These are phyloP conservation scores for Carcina quercana DNA, from an alignment of 2,888 invertebrate genomes.

Conservation along the genomic window DNA sequence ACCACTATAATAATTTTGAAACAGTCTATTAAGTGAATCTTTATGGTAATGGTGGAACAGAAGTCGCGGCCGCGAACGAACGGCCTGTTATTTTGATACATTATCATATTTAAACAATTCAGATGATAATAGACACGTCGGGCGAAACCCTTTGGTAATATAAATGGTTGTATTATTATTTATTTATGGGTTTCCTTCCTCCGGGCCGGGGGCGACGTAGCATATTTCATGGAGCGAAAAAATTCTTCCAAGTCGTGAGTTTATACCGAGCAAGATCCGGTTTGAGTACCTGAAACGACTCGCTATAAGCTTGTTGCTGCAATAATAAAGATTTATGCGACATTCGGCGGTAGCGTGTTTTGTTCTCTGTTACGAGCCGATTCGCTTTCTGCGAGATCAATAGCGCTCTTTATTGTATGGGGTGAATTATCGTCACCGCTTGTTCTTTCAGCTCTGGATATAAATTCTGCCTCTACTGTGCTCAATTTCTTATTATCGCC, in stretches of 20 bases:
- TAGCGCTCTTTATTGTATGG: constrained; percentile 66
- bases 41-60: constrained; percentile 70
- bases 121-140: constrained; percentile 74
- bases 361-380: constrained; percentile 69
- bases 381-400: constrained; percentile 70
- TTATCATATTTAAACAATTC: constrained; percentile 75
- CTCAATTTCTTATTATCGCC: constrained; percentile 60
- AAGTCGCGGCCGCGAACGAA: constrained; percentile 64
- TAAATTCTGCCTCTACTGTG: constrained; percentile 46
- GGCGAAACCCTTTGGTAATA: constrained; percentile 73
- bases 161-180: constrained; percentile 75
- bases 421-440: constrained; percentile 62
- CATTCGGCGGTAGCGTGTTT: constrained; percentile 72
- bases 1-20: constrained; percentile 67
- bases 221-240: constrained; percentile 73
- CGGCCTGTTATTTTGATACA: constrained; percentile 72
- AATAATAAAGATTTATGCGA: constrained; percentile 74
- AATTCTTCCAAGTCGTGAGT: constrained; percentile 69
- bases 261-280: constrained; percentile 62
- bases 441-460: constrained; percentile 47
- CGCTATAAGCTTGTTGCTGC: constrained; percentile 70
- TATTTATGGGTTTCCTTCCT: constrained; percentile 73
- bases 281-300: constrained; percentile 68
- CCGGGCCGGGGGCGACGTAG: constrained; percentile 61
- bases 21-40: constrained; percentile 73